Conservation (phyloP, 2,797 vertebrate genomes). For the Lithobates sylvaticus region DNA sequence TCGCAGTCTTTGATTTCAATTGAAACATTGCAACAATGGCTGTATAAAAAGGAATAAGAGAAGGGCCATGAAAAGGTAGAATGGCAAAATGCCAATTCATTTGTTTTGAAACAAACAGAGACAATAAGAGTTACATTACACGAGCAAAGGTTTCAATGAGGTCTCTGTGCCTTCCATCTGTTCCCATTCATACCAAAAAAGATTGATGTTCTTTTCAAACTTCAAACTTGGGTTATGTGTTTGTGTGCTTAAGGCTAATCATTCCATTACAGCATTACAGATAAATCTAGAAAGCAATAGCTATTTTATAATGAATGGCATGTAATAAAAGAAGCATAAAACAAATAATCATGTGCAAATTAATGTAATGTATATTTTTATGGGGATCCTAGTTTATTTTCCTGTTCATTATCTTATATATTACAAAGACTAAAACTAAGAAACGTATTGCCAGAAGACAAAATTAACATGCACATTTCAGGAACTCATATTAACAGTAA, state of each 20-base stretch:
- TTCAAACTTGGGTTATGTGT: not conserved
- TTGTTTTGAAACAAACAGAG: slow-evolving; percentile 36
- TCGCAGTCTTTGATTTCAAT: slow-evolving; percentile 28
- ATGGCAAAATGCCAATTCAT: slow-evolving; percentile 42
- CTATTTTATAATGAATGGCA: too few relatives aligned
- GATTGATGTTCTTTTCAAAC: slow-evolving; percentile 34
- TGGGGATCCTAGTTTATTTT: too few relatives aligned
- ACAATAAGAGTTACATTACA: slow-evolving; percentile 46
- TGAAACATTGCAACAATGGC: slow-evolving; percentile 33
- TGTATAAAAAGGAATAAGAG: slow-evolving; percentile 30
- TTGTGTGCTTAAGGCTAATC: not conserved
- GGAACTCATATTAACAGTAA: too few relatives aligned
- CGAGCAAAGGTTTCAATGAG: slow-evolving; percentile 17
- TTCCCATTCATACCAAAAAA: slow-evolving; percentile 28
- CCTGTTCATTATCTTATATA: too few relatives aligned
- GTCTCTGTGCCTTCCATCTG: slow-evolving; percentile 42
- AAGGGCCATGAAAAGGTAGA: slow-evolving; percentile 33
- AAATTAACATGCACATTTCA: too few relatives aligned
- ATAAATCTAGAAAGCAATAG: too few relatives aligned
- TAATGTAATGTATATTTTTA: too few relatives aligned
- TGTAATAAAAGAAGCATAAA: too few relatives aligned
- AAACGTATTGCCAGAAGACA: too few relatives aligned
- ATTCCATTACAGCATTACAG: not conserved
- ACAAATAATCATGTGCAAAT: too few relatives aligned
- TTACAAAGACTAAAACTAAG: too few relatives aligned